Evolutionary conservation across 1,140 invertebrate genomes (phyloP), one percentile per base, ranked within the genome.

Genomic region (Aplysia californica): DNA sequence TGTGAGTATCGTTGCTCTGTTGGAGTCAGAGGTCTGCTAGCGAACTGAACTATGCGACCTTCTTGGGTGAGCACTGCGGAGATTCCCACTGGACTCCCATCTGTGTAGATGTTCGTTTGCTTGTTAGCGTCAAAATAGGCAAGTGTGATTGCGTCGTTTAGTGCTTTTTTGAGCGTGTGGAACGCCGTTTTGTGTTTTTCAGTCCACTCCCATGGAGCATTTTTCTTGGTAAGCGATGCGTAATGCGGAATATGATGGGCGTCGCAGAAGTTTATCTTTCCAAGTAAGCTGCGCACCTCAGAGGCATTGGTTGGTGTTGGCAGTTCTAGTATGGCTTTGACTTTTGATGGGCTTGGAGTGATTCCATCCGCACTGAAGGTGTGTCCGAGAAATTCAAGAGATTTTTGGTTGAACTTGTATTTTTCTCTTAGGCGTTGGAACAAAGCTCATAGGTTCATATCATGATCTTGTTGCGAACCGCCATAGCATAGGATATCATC

Each of bases 1-100:
- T 88, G 89, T 0, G 81, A 84, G 74, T 91, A 91, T 3, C 82
- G 26, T 44, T 79, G 75, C 66, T 87, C 82, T 10, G 79, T 71
- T 33, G 75, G 41, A 33, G 74, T 78, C 5, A 85, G 71, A 29
- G 66, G 33, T 61, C 80, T 35, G 64, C 75, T 81, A 2, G 71
- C 76, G 74, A 78, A 86, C 44, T 41, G 41, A 33, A 79, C 39
- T 10, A 75, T 35, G 15, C 36, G 33, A 5, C 5, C 18, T 74
- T 10, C 4, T 36, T 38, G 38, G 31, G 72, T 71, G 23, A 79
- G 59, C 23, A 80, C 71, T 3, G 79, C 79, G 10, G 69, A 77
- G 6, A 80, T 58, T 67, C 77, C 81, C 0, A 80, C 73, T 1
- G 77, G 79, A 69, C 79, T 82, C 6, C 61, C 79, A 70, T 80